Percentiles rank a stretch among this genome's conserved stretches.
Evolutionary conservation across 1,140 invertebrate species (phyloP).

Genomic region (Adelges cooleyi): DNA sequence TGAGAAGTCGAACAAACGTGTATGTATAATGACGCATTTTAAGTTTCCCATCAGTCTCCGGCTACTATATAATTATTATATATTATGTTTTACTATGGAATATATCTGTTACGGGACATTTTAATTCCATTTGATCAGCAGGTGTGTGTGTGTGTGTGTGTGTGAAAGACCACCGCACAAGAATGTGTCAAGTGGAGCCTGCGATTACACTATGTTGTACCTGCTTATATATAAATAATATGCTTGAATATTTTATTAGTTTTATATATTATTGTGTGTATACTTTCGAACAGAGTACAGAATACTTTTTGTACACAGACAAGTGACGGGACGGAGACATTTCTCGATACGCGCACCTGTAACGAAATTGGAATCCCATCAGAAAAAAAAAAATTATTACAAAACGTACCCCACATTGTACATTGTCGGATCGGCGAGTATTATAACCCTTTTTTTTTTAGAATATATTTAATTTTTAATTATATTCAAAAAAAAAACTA

Average conservation of each 20-base stretch:
- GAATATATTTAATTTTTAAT: constrained; percentile 18
- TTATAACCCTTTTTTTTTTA: constrained; percentile 1
- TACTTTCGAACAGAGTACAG: not conserved
- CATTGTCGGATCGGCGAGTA: not conserved
- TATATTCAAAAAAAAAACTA: constrained; percentile 1
- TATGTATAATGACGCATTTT: too few relatives aligned
- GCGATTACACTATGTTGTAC: not conserved
- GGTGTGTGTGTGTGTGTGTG: not conserved
- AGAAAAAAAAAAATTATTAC: constrained; percentile 2
- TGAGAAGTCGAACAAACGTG: too few relatives aligned
- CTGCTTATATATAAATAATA: not conserved
- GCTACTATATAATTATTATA: too few relatives aligned
- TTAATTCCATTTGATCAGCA: constrained; percentile 17
- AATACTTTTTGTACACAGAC: not conserved
- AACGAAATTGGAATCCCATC: constrained; percentile 24
- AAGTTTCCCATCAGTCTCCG: too few relatives aligned
- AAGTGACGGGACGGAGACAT: constrained; percentile 1
- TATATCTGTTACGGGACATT: too few relatives aligned
- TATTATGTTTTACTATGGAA: too few relatives aligned
- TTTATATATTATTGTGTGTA: not conserved
- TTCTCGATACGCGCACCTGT: not conserved
- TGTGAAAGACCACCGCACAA: too few relatives aligned
- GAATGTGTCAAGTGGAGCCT: constrained; percentile 1
- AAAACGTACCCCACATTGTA: too few relatives aligned
- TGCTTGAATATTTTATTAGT: not conserved